A percentile compares a stretch with the other conserved stretches of the same genome.
These are phyloP conservation scores for Distichodus sexfasciatus DNA, from an alignment of 2,797 vertebrate genomes.

Conservation along the genomic window DNA sequence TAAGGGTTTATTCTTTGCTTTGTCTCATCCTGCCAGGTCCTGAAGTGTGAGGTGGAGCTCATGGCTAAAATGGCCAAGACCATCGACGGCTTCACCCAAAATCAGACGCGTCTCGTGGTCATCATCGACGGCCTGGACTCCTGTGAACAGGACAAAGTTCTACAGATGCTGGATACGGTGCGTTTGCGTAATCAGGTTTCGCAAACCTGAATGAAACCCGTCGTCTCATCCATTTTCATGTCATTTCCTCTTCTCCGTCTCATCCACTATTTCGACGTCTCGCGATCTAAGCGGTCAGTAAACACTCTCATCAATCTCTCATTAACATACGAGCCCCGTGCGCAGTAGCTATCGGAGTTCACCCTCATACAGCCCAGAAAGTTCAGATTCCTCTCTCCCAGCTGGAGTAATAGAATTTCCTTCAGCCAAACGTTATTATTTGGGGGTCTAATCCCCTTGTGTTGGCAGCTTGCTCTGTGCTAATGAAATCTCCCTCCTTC, in stretches of 20 bases:
- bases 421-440: conserved; percentile 75
- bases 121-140: conserved; percentile 97
- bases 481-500: conserved; percentile 70
- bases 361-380: conserved; percentile 31
- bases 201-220: conserved; percentile 12
- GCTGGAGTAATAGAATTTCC: conserved; percentile 73
- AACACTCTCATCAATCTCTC: conserved; percentile 39
- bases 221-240: not conserved
- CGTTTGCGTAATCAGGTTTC: conserved; percentile 50
- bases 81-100: conserved; percentile 97
- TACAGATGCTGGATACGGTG: conserved; percentile 98
- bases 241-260: not conserved
- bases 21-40: conserved; percentile 73
- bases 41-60: conserved; percentile 95
- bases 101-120: conserved; percentile 94
- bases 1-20: not conserved
- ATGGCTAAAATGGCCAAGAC: conserved; percentile 99
- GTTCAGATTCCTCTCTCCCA: conserved; percentile 53
- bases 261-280: conserved; percentile 21
- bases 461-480: conserved; percentile 62
- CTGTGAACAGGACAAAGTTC: conserved; percentile 96
- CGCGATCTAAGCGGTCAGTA: conserved; percentile 9
- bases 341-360: conserved; percentile 33
- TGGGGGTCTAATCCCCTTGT: conserved; percentile 65
- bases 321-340: conserved; percentile 14